Conservation (phyloP, 2,113 vertebrate species). For the Perccottus glenii region DNA sequence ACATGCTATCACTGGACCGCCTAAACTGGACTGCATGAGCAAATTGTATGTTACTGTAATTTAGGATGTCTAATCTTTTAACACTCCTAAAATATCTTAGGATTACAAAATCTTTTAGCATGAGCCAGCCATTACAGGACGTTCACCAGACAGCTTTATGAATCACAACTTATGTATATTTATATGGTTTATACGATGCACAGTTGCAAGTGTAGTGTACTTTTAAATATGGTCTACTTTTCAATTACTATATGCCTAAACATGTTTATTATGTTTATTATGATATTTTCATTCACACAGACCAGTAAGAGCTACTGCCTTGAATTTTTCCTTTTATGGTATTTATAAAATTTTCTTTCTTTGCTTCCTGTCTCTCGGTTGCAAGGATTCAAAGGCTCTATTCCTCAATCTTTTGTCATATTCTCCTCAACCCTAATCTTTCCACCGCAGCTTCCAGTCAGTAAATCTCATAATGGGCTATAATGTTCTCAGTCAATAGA, state of each 20-base stretch:
- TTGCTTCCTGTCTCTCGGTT: conserved; percentile 31
- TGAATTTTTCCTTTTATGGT: conserved; percentile 2
- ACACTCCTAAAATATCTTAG: neutral
- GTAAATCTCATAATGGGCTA: conserved; percentile 59
- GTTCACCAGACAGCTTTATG: conserved; percentile 29
- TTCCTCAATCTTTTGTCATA: conserved; percentile 34
- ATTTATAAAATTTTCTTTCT: conserved; percentile 1
- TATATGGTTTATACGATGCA: neutral
- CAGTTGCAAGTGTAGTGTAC: too few species aligned
- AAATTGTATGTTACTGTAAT: neutral
- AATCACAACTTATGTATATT: conserved; percentile 11
- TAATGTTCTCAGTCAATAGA: conserved; percentile 35
- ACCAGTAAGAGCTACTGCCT: conserved; percentile 1
- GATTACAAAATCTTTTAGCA: conserved; percentile 6
- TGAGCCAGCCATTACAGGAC: conserved; percentile 46
- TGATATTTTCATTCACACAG: neutral
- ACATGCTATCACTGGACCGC: too few species aligned
- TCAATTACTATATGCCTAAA: too few species aligned
- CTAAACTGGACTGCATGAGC: neutral
- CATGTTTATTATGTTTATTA: too few species aligned
- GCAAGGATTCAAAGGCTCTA: conserved; percentile 31
- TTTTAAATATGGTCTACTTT: too few species aligned
- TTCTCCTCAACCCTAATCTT: conserved; percentile 41
- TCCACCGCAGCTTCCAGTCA: conserved; percentile 28
- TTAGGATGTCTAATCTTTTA: neutral